Percentiles rank a stretch among this genome's conserved stretches.
Evolutionary conservation across 2,888 invertebrate species (phyloP).

Genomic region (Clivina fossor): DNA sequence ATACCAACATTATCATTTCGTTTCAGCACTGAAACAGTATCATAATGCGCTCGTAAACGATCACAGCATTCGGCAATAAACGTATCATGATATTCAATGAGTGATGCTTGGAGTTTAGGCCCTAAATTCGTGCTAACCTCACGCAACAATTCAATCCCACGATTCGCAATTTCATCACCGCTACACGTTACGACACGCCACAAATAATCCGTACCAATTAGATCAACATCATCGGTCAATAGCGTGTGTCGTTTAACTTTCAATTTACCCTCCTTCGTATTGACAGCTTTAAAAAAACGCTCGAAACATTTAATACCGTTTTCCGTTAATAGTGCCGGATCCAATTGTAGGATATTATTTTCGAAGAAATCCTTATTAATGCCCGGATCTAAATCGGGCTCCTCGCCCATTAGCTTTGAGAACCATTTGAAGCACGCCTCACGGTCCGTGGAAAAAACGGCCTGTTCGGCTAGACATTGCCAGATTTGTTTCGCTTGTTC

Average conservation of each 20-base stretch:
- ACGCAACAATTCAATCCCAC: constrained; percentile 87
- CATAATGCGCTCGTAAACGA: constrained; percentile 81
- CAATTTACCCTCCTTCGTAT: constrained; percentile 91
- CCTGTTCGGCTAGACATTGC: constrained; percentile 92
- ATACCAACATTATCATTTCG: constrained; percentile 57
- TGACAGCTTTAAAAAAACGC: constrained; percentile 92
- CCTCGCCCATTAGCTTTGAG: constrained; percentile 94
- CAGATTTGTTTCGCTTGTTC: constrained; percentile 97
- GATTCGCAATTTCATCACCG: constrained; percentile 88
- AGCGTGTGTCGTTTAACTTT: constrained; percentile 82
- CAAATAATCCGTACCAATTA: constrained; percentile 94
- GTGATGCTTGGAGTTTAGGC: constrained; percentile 75
- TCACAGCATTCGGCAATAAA: constrained; percentile 92
- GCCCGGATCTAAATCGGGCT: constrained; percentile 94
- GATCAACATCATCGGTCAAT: constrained; percentile 89
- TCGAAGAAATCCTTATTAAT: constrained; percentile 96
- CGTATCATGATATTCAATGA: constrained; percentile 84
- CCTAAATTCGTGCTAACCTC: constrained; percentile 94
- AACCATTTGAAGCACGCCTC: constrained; percentile 99
- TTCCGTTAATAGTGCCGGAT: constrained; percentile 88
- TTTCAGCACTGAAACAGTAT: constrained; percentile 71
- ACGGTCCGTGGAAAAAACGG: constrained; percentile 87
- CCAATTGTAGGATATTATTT: constrained; percentile 87
- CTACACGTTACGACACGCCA: constrained; percentile 87
- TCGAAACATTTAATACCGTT: constrained; percentile 87